These are phyloP conservation scores for Microhierax caerulescens DNA, from an alignment of 2,797 vertebrate species.

Conservation along the genomic window DNA sequence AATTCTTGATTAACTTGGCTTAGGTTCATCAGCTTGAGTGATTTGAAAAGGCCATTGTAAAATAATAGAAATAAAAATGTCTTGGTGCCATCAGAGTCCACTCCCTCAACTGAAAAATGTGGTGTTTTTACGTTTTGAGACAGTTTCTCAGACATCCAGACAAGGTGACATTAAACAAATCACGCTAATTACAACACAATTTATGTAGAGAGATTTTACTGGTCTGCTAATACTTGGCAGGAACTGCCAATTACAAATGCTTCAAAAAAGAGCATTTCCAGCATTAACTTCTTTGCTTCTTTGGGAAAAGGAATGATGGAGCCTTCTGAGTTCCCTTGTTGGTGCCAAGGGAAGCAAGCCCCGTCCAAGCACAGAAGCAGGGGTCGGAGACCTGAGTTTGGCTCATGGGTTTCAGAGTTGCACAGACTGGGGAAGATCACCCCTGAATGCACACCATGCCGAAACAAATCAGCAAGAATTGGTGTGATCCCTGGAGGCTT, in stretches of 20 bases:
- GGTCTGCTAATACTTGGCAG: constrained; percentile 22
- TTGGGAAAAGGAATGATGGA: not conserved
- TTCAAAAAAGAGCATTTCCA: constrained; percentile 13
- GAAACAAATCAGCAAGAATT: not conserved
- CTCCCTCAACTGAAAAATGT: not conserved
- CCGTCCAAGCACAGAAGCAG: not conserved
- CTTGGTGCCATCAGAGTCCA: not conserved
- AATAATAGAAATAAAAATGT: constrained; percentile 21
- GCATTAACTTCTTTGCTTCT: not conserved
- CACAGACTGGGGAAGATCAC: not conserved
- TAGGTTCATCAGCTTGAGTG: not conserved
- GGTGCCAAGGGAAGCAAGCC: not conserved
- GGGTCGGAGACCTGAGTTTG: not conserved
- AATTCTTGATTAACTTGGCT: not conserved
- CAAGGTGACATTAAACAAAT: constrained; percentile 64
- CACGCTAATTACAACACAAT: constrained; percentile 48
- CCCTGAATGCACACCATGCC: not conserved
- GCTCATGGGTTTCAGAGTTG: not conserved
- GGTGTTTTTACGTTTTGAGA: constrained; percentile 19
- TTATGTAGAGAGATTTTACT: constrained; percentile 46
- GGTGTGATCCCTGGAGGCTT: not conserved
- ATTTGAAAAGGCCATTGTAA: constrained; percentile 14
- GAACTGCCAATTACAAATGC: constrained; percentile 16
- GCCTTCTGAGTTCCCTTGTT: not conserved
- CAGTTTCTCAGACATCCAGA: constrained; percentile 47